These are phyloP conservation scores for Hippocampus mohnikei DNA, from an alignment of 2,113 vertebrate genomes.

Conservation along the genomic window DNA sequence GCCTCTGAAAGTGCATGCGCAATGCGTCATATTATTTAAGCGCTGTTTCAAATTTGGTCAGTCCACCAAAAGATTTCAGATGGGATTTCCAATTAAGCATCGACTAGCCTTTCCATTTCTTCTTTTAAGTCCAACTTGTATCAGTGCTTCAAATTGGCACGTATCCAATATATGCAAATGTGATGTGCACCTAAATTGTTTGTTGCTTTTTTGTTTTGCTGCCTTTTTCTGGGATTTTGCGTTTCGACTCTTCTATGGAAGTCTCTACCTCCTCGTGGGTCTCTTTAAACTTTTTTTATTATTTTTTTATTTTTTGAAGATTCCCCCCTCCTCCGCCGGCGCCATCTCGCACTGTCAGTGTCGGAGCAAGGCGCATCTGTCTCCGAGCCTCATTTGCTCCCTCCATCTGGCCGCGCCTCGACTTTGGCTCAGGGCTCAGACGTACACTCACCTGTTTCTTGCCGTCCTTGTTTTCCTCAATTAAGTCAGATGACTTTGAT, in stretches of 20 bases:
- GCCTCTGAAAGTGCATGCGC: too few relatives aligned
- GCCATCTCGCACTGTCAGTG: conserved; percentile 21
- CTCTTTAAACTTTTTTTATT: conserved; percentile 11
- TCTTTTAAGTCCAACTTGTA: too few relatives aligned
- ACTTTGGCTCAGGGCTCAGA: conserved; percentile 20
- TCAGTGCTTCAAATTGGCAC: too few relatives aligned
- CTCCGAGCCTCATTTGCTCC: conserved; percentile 32
- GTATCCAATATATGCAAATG: too few relatives aligned
- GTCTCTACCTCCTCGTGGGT: conserved; percentile 9
- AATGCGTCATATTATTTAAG: too few relatives aligned
- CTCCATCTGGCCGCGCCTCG: conserved; percentile 39
- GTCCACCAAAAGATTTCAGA: too few relatives aligned
- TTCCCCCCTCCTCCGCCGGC: neutral
- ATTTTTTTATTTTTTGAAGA: conserved; percentile 9
- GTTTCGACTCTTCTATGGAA: neutral
- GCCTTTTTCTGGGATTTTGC: too few relatives aligned
- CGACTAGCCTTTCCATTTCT: too few relatives aligned
- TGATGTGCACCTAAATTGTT: neutral
- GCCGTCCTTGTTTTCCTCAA: conserved; percentile 13
- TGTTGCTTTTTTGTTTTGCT: neutral
- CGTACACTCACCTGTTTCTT: conserved; percentile 26
- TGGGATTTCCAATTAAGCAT: too few relatives aligned
- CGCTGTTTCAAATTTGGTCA: too few relatives aligned
- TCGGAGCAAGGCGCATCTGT: conserved; percentile 32
- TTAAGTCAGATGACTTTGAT: conserved; percentile 15